Evolutionary conservation across 2,888 invertebrate species (phyloP).

Genomic region (Exocentrus adspersus): DNA sequence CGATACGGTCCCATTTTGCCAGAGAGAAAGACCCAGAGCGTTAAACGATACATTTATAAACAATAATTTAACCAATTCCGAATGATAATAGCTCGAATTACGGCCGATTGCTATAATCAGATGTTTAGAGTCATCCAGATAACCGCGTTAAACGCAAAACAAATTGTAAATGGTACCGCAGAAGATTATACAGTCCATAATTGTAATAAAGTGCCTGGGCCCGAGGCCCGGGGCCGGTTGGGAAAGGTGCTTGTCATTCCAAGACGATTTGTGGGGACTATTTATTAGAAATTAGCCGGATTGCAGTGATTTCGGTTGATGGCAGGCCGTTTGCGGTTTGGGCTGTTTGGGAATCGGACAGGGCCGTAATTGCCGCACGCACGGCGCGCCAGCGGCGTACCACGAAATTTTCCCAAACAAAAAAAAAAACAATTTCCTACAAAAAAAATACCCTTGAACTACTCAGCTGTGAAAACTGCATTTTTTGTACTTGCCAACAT

Average conservation of each 20-base stretch:
- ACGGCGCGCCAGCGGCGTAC: conserved; percentile 31
- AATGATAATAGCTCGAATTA: conserved; percentile 63
- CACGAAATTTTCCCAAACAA: background rate
- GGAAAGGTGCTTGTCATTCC: conserved; percentile 61
- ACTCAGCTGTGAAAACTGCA: too few relatives aligned
- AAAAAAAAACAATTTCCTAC: too few relatives aligned
- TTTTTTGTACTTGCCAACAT: too few relatives aligned
- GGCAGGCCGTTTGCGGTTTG: conserved; percentile 47
- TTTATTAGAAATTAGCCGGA: conserved; percentile 71
- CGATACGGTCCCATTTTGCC: background rate
- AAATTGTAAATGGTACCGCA: conserved; percentile 62
- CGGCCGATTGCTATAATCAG: conserved; percentile 64
- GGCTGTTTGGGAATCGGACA: conserved; percentile 29
- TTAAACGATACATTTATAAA: conserved; percentile 63
- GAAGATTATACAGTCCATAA: conserved; percentile 57
- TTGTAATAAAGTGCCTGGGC: conserved; percentile 37
- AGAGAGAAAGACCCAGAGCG: conserved; percentile 43
- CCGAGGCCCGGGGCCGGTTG: conserved; percentile 32
- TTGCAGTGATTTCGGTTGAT: conserved; percentile 67
- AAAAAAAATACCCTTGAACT: too few relatives aligned
- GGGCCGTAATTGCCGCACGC: conserved; percentile 36
- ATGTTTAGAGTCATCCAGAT: conserved; percentile 61
- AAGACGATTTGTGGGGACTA: conserved; percentile 63
- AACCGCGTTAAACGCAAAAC: conserved; percentile 62
- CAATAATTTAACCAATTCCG: conserved; percentile 60